phyloP scores from a whole-genome alignment of 2,113 vertebrate species.

The Pomatorhinus ruficollis region DNA sequence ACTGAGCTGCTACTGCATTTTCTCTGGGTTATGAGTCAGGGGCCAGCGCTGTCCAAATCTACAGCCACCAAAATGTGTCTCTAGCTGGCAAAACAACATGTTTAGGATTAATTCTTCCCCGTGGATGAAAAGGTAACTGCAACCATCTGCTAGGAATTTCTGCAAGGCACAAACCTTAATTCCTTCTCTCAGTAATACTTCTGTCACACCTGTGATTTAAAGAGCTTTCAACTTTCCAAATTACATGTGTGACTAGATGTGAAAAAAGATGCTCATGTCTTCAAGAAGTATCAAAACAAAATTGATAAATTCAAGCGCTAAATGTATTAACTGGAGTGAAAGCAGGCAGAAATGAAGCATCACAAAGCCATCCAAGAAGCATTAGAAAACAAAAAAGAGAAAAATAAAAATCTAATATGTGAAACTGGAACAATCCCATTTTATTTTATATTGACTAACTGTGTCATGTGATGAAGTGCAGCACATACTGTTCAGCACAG shows the following conservation, averaged over 20 bases:
- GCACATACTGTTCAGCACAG: background rate
- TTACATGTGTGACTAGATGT: background rate
- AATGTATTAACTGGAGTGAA: background rate
- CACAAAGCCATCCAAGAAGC: background rate
- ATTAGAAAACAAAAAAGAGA: background rate
- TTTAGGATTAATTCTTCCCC: background rate
- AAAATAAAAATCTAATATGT: background rate
- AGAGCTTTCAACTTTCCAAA: background rate
- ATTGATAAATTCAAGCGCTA: background rate
- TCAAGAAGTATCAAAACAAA: background rate
- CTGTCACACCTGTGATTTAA: background rate
- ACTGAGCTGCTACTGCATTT: background rate
- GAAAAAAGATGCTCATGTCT: background rate
- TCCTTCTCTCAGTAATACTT: background rate
- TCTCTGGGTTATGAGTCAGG: background rate
- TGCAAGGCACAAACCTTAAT: background rate
- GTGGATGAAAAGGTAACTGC: background rate
- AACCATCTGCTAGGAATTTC: background rate
- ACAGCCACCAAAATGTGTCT: background rate
- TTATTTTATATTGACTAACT: background rate
- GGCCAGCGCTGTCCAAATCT: background rate
- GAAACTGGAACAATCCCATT: background rate
- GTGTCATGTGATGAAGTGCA: background rate
- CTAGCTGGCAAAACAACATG: background rate
- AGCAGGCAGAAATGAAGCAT: background rate